Conservation (phyloP, 2,113 vertebrate species). For the Chaenocephalus aceratus region DNA sequence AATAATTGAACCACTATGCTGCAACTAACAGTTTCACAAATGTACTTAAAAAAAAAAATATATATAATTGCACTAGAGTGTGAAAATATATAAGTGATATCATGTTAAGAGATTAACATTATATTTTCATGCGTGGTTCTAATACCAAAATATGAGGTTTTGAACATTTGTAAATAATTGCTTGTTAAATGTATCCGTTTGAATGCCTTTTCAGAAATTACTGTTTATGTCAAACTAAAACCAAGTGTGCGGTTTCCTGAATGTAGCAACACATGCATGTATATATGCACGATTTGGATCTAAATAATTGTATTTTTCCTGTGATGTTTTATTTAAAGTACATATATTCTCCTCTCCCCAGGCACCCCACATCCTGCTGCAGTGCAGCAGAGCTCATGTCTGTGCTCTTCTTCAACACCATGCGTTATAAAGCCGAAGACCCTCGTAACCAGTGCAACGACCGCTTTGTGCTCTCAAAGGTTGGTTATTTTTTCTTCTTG, state of each 20-base stretch:
- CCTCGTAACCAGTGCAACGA: constrained; percentile 86
- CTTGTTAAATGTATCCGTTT: neutral
- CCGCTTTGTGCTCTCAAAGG: constrained; percentile 89
- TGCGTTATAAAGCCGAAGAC: constrained; percentile 84
- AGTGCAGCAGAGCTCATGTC: constrained; percentile 89
- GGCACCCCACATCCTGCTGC: constrained; percentile 89
- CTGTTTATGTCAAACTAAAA: neutral
- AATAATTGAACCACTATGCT: constrained; percentile 34
- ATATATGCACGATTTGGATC: constrained; percentile 13
- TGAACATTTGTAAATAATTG: neutral
- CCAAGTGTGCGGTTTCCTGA: neutral
- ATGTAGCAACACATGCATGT: constrained; percentile 45
- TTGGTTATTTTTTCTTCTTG: constrained; percentile 31
- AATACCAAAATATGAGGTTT: too few species aligned
- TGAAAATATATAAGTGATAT: constrained; percentile 10
- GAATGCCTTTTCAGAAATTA: constrained; percentile 10
- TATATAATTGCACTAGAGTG: neutral
- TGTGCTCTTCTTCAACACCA: constrained; percentile 88
- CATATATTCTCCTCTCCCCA: constrained; percentile 31
- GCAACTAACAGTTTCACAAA: constrained; percentile 73
- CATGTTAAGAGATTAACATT: constrained; percentile 44
- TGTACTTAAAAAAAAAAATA: neutral
- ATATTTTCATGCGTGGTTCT: neutral
- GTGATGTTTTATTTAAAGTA: neutral
- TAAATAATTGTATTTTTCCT: neutral